Evolutionary conservation across 2,797 vertebrate species (phyloP), one percentile per base, ranked within the genome.

Genomic region (Oophaga sylvatica): DNA sequence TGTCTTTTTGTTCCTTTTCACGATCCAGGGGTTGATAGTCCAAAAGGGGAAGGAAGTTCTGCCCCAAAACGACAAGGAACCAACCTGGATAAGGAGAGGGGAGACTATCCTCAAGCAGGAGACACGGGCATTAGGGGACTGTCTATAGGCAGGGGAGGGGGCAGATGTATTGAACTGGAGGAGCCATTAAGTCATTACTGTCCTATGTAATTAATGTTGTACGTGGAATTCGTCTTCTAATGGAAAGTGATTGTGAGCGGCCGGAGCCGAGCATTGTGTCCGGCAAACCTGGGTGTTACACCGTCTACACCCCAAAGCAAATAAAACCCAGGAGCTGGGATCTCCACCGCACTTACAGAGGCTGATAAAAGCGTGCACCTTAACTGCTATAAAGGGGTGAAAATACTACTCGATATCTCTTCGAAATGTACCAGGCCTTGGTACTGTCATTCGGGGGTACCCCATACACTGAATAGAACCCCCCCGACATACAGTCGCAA

Each of bases 231-330:
- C 35, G 20, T 20, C 71, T 48, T 2, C 71, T 45, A 19, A 71
- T 13, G 19, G 73, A 76, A n/a, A 71, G 9, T 35, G 13, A 70
- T 1, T 70, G 8, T 13, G 41, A 48, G 71, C 41, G 5, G 73
- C 45, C 12, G 2, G 19, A 71, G 26, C 9, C 2, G 22, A 63
- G 67, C 67, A 10, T 53, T 76, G 73, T 53, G 73, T 53, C 35
- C 31, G 5, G 22, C 35, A 35, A 35, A 2, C 19, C 45, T 76
- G 73, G 73, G 73, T 53, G 73, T 76, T 53, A 75, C 73, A 53
- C 73, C 53, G 20, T 45, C 73, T 20, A 76, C 73, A 76, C 73
- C 73, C 73, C 73, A 76, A 45, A 76, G 73, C 73, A 76, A 76
- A 76, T 53, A 76, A 48, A 76, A 48, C 73, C 22, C 20, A 11